Conservation (phyloP, 2,113 vertebrate species). For the Eudyptes chrysolophus region DNA sequence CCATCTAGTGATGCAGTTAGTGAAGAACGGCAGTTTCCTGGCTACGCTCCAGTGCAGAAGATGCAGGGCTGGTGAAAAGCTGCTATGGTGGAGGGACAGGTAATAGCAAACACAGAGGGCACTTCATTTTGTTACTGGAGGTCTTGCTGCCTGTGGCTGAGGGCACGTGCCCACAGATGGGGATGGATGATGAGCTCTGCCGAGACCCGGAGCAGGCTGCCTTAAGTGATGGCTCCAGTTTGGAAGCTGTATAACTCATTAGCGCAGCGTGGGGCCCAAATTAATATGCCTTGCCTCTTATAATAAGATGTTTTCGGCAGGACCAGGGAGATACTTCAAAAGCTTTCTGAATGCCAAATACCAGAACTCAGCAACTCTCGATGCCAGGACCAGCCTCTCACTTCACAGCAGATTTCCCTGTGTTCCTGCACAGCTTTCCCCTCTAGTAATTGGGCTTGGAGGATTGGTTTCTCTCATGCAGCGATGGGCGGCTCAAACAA, state of each 20-base stretch:
- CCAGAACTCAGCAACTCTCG: not conserved
- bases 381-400: not conserved
- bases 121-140: not conserved
- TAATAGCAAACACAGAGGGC: not conserved
- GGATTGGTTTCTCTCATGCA: not conserved
- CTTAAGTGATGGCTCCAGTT: not conserved
- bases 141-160: not conserved
- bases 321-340: not conserved
- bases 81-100: not conserved
- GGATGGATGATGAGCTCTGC: not conserved
- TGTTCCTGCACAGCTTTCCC: not conserved
- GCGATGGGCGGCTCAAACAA: not conserved
- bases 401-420: not conserved
- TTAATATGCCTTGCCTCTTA: not conserved
- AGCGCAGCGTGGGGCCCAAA: not conserved
- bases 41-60: not conserved
- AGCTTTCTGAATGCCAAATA: not conserved
- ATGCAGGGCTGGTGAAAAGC: not conserved
- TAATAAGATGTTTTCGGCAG: not conserved
- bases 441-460: not conserved
- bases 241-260: not conserved
- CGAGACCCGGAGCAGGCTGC: rapidly evolving
- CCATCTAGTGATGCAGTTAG: not conserved
- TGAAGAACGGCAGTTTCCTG: not conserved
- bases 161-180: rapidly evolving